Conservation (phyloP, 2,113 vertebrate species). For the Physeter macrocephalus region DNA sequence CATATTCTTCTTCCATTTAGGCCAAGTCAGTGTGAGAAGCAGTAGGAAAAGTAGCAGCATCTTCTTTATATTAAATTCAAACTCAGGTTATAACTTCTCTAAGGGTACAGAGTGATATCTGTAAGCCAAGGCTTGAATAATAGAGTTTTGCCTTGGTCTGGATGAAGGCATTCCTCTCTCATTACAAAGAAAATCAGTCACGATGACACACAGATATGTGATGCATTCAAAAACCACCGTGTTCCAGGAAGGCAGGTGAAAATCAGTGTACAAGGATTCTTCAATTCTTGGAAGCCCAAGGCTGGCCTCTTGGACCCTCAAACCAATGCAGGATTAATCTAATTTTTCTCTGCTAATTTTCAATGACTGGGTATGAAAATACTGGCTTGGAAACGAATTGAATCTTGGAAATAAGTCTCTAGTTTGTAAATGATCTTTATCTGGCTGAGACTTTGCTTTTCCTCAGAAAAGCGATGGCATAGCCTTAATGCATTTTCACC, state of each 20-base stretch:
- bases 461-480: background rate
- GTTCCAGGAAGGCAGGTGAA: background rate
- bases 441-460: background rate
- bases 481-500: background rate
- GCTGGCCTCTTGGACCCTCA: background rate
- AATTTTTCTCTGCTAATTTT: background rate
- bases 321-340: background rate
- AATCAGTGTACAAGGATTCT: background rate
- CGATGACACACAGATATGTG: background rate
- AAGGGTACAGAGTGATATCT: background rate
- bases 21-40: background rate
- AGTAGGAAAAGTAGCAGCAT: background rate
- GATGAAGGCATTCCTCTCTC: background rate
- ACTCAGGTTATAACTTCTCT: background rate
- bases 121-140: background rate
- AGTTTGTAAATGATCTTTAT: background rate
- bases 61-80: background rate
- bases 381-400: background rate
- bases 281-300: background rate
- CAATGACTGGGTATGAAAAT: background rate
- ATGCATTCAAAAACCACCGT: background rate
- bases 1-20: background rate
- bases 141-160: background rate
- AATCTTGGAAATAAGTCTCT: background rate
- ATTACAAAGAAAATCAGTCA: background rate